phyloP scores from a whole-genome alignment of 1,140 invertebrate genomes.

The Formica exsecta region DNA sequence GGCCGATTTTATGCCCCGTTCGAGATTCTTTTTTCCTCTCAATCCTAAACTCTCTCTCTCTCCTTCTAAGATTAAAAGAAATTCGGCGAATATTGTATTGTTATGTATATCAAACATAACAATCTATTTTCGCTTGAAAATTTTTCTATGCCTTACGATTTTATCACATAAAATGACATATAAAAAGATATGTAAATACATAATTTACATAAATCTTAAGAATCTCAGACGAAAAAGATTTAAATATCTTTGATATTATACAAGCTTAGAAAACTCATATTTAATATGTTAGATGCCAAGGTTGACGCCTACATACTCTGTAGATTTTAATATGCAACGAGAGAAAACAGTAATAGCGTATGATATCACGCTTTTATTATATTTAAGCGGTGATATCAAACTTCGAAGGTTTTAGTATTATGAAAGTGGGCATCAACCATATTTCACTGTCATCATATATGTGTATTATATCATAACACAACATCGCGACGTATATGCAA shows the following conservation, averaged over 20 bases:
- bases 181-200: too few relatives aligned
- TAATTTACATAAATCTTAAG: too few relatives aligned
- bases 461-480: not conserved
- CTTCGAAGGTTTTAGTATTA: slow-evolving; percentile 37
- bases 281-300: not conserved
- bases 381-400: slow-evolving; percentile 35
- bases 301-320: not conserved
- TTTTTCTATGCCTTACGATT: too few relatives aligned
- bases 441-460: slow-evolving; percentile 40
- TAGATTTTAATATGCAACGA: not conserved
- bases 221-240: not conserved
- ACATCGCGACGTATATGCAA: slow-evolving; percentile 18
- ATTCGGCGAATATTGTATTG: too few relatives aligned
- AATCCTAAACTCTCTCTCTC: not conserved
- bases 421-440: slow-evolving; percentile 52
- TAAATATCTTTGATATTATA: too few relatives aligned
- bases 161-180: too few relatives aligned
- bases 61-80: too few relatives aligned
- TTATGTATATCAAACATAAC: too few relatives aligned
- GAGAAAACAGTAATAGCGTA: not conserved
- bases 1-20: slow-evolving; percentile 5
- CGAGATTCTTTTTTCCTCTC: not conserved
- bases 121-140: too few relatives aligned
- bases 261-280: not conserved
- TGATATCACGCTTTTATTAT: slow-evolving; percentile 15